Evolutionary conservation across 2,113 vertebrate species (phyloP), one percentile per base, ranked within the genome.

Genomic region (Callionymus lyra): DNA sequence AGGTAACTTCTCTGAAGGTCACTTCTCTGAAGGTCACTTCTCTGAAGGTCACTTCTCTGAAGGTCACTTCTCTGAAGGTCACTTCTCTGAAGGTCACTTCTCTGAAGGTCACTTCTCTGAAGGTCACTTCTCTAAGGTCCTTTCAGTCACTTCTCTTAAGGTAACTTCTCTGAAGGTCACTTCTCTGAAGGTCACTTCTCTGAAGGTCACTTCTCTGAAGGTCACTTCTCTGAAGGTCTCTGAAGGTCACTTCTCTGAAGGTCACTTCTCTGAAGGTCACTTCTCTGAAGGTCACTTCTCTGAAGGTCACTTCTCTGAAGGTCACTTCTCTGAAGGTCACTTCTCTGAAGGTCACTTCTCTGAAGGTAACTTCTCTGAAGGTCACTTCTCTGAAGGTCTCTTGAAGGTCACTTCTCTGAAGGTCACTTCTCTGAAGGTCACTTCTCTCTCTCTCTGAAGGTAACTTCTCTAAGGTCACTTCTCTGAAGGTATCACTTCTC

Each of bases 211-310:
- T 37, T 34, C 15, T 34, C n/a, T n/a, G n/a, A n/a, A n/a, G n/a
- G n/a, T n/a, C n/a, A n/a, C 63, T 12, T 51, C 3, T 57, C 32
- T 6, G 44, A 50, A 98, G 95, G 76, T 85, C 84, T 46, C 46
- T 75, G 31, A 92, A 90, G 36, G 81, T 95, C 41, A 5, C 21
- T 27, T 8, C 21, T 27, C n/a, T 47, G 15, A 68, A 11, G 3
- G 15, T 42, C 17, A 31, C 16, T 37, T 34, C 15, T 34, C 63
- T 12, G n/a, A n/a, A n/a, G n/a, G n/a, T 27, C 8, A 5, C 21
- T 27, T 8, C 21, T 27, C n/a, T 47, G 15, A 68, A 11, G 3
- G 15, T 42, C 17, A 31, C 16, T 37, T 34, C 15, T 34, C 63
- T 12, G n/a, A n/a, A n/a, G n/a, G n/a, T 27, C 8, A 5, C 21